A percentile compares a stretch with the other conserved stretches of the same genome.
phyloP scores from a whole-genome alignment of 2,797 vertebrate genomes.

The Dallia pectoralis region DNA sequence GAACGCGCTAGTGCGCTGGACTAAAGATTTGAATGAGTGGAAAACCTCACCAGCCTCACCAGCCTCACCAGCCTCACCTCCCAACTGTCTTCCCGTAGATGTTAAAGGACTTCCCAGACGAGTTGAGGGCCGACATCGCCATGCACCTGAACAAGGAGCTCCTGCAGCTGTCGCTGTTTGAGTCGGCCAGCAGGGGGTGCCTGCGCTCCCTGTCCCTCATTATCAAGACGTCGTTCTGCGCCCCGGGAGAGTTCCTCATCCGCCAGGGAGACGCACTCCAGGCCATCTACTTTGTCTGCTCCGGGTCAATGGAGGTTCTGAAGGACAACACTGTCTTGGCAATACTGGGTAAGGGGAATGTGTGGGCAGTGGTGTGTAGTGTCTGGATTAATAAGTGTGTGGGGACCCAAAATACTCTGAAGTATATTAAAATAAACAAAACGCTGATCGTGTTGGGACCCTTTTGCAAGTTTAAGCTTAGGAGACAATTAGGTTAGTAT shows the following conservation, averaged over 20 bases:
- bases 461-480: too few species aligned
- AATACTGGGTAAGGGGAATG: constrained; percentile 83
- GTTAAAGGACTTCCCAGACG: constrained; percentile 94
- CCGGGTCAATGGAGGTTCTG: constrained; percentile 96
- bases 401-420: too few species aligned
- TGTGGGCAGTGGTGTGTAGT: background rate
- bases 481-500: too few species aligned
- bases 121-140: constrained; percentile 93
- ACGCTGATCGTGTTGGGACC: too few species aligned
- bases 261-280: constrained; percentile 95
- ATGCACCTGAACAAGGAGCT: constrained; percentile 98
- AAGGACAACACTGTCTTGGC: constrained; percentile 94
- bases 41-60: background rate
- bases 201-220: constrained; percentile 94
- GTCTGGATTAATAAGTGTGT: background rate
- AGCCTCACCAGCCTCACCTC: background rate
- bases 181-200: constrained; percentile 92
- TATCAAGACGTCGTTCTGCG: constrained; percentile 96
- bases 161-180: constrained; percentile 90
- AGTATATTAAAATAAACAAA: too few species aligned
- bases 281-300: constrained; percentile 96
- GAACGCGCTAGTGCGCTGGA: background rate
- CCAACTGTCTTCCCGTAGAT: constrained; percentile 73
- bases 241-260: constrained; percentile 93
- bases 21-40: background rate